Conservation (phyloP, 2,888 invertebrate genomes). For the Acleris laterana region DNA sequence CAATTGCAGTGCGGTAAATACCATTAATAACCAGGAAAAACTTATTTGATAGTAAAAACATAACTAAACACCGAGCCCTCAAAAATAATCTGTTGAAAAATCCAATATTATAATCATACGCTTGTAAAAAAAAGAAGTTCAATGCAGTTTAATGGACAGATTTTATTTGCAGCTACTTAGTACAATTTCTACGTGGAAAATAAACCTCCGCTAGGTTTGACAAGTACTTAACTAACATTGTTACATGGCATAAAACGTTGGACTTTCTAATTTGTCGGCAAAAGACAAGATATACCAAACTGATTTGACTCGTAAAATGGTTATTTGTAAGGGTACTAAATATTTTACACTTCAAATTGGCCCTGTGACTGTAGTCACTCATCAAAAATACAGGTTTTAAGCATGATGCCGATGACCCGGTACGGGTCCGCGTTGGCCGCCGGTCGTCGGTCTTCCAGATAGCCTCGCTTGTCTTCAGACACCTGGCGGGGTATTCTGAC, state of each 20-base stretch:
- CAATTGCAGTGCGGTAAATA: no score
- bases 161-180: not conserved
- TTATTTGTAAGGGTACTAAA: no score
- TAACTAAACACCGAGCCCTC: not conserved
- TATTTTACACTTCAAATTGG: no score
- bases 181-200: not conserved
- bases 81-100: not conserved
- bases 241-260: no score
- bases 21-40: not conserved
- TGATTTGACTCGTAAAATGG: no score
- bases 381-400: conserved; percentile 92
- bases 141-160: no score
- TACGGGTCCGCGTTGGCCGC: conserved; percentile 97
- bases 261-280: no score
- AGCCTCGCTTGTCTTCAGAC: conserved; percentile 95
- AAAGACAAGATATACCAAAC: no score
- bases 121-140: not conserved
- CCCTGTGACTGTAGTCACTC: conserved; percentile 75
- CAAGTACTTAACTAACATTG: no score
- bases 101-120: not conserved
- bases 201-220: not conserved
- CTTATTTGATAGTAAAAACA: not conserved
- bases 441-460: conserved; percentile 96
- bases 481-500: conserved; percentile 97
- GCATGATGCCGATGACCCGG: conserved; percentile 90